Evolutionary conservation across 2,888 invertebrate genomes (phyloP), one percentile per base, ranked within the genome.

Genomic region (Scotopteryx bipunctaria): DNA sequence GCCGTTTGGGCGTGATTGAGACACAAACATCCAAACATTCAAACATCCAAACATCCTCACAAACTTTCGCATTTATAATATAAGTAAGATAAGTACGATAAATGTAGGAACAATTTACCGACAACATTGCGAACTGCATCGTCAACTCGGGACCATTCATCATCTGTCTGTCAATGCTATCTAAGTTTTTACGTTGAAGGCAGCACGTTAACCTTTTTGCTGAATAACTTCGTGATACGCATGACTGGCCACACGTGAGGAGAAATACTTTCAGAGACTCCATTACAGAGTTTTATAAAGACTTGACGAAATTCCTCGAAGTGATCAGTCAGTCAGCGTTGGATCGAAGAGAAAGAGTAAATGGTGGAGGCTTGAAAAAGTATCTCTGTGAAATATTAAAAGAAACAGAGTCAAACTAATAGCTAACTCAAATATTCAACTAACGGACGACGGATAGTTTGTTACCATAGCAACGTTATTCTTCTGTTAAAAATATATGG

Each of bases 131-230:
- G 48, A 73, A 73, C 58, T 64, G 76, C 73, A 64, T 66, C 72
- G 80, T 82, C 81, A 78, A 76, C 55, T 57, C 56, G 55, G 61
- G 47, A 56, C 69, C 76, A 80, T 86, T 75, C 71, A 85, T 87
- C 85, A 85, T 77, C 60, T 59, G 59, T 65, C 72, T 78, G 83
- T 83, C 87, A 83, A 75, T 78, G 73, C 72, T 86, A 86, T 88
- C 85, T 64, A 70, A 75, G 80, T 83, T 86, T 83, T 82, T 81
- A 77, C 74, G 73, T 71, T 61, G 69, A 65, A 66, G 60, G 63
- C 57, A 57, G 78, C 73, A 58, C 85, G 67, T 82, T 83, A 81
- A 85, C 86, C 85, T 86, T 81, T 81, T 80, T 78, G 70, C 72
- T 59, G 56, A 56, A 57, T 64, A 65, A 69, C 64, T 67, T 67